Evolutionary conservation across 2,888 invertebrate genomes (phyloP).

Genomic region (Heliconius aoede): DNA sequence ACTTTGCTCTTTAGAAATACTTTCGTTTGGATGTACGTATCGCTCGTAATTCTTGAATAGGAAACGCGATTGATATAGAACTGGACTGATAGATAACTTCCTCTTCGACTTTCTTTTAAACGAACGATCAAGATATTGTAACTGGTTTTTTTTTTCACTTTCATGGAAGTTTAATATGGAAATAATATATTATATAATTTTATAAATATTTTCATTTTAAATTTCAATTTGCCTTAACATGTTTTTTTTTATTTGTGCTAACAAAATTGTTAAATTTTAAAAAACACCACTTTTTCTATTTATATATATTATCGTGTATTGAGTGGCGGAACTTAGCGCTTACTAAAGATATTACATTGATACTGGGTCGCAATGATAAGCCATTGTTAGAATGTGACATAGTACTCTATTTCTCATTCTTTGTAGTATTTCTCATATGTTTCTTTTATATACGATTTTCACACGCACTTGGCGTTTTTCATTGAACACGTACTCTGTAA

Average conservation of each 20-base stretch:
- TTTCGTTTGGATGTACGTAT: neutral
- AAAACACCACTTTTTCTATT: no score
- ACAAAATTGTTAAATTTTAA: neutral
- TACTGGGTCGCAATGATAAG: neutral
- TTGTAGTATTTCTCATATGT: neutral
- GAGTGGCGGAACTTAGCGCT: no score
- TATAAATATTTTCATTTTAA: neutral
- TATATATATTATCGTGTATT: no score
- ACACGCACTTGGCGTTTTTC: neutral
- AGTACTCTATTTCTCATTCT: constrained; percentile 4
- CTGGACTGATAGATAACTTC: constrained; percentile 20
- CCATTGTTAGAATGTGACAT: constrained; percentile 1
- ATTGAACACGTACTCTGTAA: neutral
- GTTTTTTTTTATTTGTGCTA: neutral
- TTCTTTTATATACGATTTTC: neutral
- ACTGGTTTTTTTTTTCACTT: neutral
- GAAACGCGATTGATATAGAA: constrained; percentile 13
- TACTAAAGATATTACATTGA: no score
- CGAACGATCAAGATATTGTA: neutral
- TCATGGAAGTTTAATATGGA: neutral
- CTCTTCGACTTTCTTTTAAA: constrained; percentile 8
- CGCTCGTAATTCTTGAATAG: neutral
- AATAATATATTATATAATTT: no score
- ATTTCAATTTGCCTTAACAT: neutral
- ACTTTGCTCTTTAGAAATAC: neutral